Evolutionary conservation across 1,140 invertebrate genomes (phyloP).

Genomic region (Halesus radiatus): DNA sequence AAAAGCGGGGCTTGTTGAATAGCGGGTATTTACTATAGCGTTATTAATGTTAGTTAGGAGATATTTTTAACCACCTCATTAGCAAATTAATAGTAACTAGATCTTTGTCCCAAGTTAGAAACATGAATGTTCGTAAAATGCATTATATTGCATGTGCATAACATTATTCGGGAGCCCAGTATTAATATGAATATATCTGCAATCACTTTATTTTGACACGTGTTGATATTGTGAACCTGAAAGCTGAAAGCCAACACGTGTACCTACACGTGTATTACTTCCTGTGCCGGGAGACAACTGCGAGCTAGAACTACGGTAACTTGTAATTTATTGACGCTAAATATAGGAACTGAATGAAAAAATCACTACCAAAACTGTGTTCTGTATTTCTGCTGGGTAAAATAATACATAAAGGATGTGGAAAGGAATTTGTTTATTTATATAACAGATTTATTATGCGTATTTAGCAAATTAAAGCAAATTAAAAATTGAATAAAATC

Average conservation of each 20-base stretch:
- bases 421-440: background rate
- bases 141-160: background rate
- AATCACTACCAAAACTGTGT: background rate
- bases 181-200: background rate
- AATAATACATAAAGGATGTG: background rate
- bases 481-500: no score
- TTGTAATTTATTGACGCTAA: conserved; percentile 15
- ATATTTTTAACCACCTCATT: no score
- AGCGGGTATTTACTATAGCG: no score
- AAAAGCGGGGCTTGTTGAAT: no score
- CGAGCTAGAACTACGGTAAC: background rate
- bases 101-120: no score
- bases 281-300: background rate
- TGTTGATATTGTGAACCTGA: background rate
- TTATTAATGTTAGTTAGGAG: no score
- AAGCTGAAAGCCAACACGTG: conserved; percentile 21
- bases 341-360: conserved; percentile 9
- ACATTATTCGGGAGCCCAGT: background rate
- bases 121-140: no score
- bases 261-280: conserved; percentile 4
- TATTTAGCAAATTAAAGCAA: no score
- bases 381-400: background rate
- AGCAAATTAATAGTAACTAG: no score
- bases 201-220: conserved; percentile 34
- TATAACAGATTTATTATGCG: no score